Evolutionary conservation across 1,140 invertebrate genomes (phyloP).

Genomic region (Lasioglossum baleicum): DNA sequence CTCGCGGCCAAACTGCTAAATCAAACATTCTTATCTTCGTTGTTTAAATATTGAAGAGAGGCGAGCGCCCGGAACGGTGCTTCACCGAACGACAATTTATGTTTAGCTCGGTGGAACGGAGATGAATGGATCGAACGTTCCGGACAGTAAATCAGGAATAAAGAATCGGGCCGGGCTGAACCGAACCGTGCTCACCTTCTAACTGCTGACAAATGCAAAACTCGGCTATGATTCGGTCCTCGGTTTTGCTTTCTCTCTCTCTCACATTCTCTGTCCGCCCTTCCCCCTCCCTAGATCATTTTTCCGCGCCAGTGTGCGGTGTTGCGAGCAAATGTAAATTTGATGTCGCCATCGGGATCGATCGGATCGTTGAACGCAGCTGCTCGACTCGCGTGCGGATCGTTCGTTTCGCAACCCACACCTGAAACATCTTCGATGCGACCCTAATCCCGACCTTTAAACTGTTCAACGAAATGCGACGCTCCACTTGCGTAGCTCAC

Average conservation of each 20-base stretch:
- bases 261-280: no score
- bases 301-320: not conserved
- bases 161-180: no score
- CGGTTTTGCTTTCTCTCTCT: not conserved
- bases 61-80: no score
- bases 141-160: no score
- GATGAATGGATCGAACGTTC: not conserved
- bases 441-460: not conserved
- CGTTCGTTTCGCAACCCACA: not conserved
- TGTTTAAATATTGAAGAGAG: slow-evolving; percentile 10
- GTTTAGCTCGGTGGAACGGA: not conserved
- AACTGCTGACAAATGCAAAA: not conserved
- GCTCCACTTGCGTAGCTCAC: not conserved
- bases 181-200: not conserved
- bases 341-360: not conserved
- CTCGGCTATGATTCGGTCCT: not conserved
- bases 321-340: slow-evolving; percentile 5
- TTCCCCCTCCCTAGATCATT: not conserved
- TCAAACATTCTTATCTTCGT: not conserved
- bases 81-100: not conserved
- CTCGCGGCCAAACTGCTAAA: not conserved
- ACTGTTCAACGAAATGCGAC: not conserved
- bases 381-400: not conserved
- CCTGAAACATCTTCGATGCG: not conserved
- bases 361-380: slow-evolving; percentile 10